Percentiles rank a stretch among this genome's conserved stretches.
These are phyloP conservation scores for Trichonephila clavata DNA, from an alignment of 1,140 invertebrate genomes.

Conservation along the genomic window DNA sequence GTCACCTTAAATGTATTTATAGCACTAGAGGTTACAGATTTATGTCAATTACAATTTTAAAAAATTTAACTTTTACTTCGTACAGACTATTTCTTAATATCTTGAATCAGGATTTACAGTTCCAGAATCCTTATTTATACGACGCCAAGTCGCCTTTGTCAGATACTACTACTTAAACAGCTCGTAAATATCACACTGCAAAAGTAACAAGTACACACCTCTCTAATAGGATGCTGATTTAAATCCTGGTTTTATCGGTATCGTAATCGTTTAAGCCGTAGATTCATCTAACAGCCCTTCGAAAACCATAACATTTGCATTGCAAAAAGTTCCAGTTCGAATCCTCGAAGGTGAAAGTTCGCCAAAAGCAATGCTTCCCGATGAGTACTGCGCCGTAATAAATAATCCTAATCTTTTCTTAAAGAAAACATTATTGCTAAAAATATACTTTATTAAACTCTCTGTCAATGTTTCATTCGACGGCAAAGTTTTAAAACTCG, in stretches of 20 bases:
- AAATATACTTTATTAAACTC: slow-evolving; percentile 31
- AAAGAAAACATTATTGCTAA: slow-evolving; percentile 53
- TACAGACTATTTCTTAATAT: too few species aligned
- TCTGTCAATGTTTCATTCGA: not conserved
- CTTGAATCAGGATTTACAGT: too few species aligned
- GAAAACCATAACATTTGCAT: slow-evolving; percentile 25
- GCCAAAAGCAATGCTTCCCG: not conserved
- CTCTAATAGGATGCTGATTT: slow-evolving; percentile 55
- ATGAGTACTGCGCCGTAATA: not conserved
- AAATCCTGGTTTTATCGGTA: slow-evolving; percentile 44
- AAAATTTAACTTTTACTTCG: too few species aligned
- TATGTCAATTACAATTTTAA: too few species aligned
- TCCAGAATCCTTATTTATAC: too few species aligned
- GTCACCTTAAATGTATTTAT: too few species aligned
- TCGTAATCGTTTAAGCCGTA: slow-evolving; percentile 30
- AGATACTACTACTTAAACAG: slow-evolving; percentile 10
- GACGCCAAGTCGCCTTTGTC: not conserved
- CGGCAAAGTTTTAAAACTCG: not conserved
- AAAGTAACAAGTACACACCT: not conserved
- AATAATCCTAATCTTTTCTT: slow-evolving; percentile 60
- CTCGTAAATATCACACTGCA: slow-evolving; percentile 34
- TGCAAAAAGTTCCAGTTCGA: not conserved
- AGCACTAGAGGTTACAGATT: too few species aligned
- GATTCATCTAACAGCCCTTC: slow-evolving; percentile 1
- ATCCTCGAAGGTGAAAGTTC: not conserved